Base-by-base conservation (phyloP, 2,797 vertebrate species). In the Aldrovandia affinis region DNA sequence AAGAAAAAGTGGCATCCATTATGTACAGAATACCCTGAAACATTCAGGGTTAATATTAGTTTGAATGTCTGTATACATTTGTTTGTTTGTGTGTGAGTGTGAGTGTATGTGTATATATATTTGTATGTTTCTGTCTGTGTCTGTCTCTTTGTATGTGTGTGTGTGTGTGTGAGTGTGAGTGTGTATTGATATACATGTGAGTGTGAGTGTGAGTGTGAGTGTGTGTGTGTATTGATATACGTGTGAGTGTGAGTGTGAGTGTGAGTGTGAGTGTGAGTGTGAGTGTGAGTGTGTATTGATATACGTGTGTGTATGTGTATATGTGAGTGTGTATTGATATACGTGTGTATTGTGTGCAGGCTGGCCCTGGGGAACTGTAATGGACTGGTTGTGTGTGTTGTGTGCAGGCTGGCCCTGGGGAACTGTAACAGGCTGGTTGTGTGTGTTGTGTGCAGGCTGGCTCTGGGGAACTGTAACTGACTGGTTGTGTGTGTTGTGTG, bases 401-500 rank as follows among this genome's bases (percentile, higher is more conserved):
- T 75, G 36, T 47, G 2, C 28, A 18, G 55, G 30, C n/a, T 55
- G 59, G 77, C 18, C 54, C n/a, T 55, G 22, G 18, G 28, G n/a
- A n/a, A n/a, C n/a, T n/a, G 22, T 8, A 81, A 3, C n/a, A 9
- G 3, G n/a, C 7, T n/a, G 47, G 36, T 22, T 15, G 80, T 36
- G 42, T 80, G 44, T 84, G 59, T 55, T 59, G 25, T 59, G 25
- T 33, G 0, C n/a, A 25, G 47, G 22, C 28, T 57, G 61, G 78
- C 20, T 70, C 28, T 57, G 25, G 14, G 30, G 57, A 36, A 73
- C 63, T 85, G 82, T 83, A 7, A 81, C n/a, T 82, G 47, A 80
- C 39, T 88, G 22, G 81, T 30, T 85, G 42, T 75, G 52, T 47
- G 47, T 36, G 77, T 75, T 77, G 73, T 47, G 73, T 77, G 73